phyloP scores from a whole-genome alignment of 2,888 invertebrate species.

The Sclerodermus sp. region DNA sequence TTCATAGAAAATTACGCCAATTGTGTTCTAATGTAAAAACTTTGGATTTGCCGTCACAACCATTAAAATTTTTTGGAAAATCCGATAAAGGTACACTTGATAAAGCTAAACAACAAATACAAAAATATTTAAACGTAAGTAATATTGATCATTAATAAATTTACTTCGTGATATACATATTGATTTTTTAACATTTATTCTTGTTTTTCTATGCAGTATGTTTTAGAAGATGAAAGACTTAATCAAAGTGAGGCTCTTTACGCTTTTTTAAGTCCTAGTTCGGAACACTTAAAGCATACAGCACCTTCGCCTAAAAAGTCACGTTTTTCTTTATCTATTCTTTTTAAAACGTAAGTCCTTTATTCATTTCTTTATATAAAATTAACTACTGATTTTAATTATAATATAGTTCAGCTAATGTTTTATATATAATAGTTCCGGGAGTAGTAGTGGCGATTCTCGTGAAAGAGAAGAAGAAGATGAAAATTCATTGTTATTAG shows the following conservation, averaged over 20 bases:
- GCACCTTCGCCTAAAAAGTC: conserved; percentile 81
- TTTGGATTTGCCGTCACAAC: conserved; percentile 79
- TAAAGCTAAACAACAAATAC: conserved; percentile 79
- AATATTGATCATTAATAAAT: conserved; percentile 1
- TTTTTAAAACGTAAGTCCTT: conserved; percentile 75
- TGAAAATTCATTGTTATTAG: conserved; percentile 77
- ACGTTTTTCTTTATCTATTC: conserved; percentile 81
- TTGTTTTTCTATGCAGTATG: conserved; percentile 63
- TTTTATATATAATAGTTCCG: conserved; percentile 52
- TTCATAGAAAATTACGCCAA: conserved; percentile 82
- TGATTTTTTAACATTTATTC: conserved; percentile 3
- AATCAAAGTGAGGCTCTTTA: conserved; percentile 89
- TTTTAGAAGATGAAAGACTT: conserved; percentile 82
- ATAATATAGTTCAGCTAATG: not conserved
- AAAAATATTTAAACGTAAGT: conserved; percentile 82
- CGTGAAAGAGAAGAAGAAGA: conserved; percentile 79
- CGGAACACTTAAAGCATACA: conserved; percentile 81
- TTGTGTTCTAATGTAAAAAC: conserved; percentile 79
- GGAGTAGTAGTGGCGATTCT: conserved; percentile 65
- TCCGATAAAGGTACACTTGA: conserved; percentile 79
- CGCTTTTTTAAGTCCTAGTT: conserved; percentile 88
- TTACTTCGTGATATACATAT: not conserved
- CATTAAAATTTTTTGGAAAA: conserved; percentile 83
- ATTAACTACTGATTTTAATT: conserved; percentile 1
- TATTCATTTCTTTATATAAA: conserved; percentile 1